These are phyloP conservation scores for Aphidoletes aphidimyza DNA, from an alignment of 2,888 invertebrate genomes.

Conservation along the genomic window DNA sequence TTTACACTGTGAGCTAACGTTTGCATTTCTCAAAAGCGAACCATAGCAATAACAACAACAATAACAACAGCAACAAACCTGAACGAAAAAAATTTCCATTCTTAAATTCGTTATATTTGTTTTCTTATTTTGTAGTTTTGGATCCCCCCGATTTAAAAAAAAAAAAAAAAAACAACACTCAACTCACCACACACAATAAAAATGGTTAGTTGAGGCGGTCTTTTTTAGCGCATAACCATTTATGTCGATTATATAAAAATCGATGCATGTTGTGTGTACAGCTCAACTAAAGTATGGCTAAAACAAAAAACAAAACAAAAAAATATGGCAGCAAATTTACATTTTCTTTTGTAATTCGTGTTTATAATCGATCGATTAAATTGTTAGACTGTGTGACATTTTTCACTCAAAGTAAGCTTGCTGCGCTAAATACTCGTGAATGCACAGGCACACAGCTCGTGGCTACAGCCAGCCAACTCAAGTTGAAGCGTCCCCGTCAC, in stretches of 20 bases:
- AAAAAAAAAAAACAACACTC: not conserved
- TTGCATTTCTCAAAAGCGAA: not conserved
- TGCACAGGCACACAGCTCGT: too few species aligned
- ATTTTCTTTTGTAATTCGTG: slow-evolving; percentile 27
- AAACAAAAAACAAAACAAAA: not conserved
- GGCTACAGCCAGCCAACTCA: too few species aligned
- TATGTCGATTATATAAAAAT: slow-evolving; percentile 44
- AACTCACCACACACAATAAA: not conserved
- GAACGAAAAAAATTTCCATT: too few species aligned
- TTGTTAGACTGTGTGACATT: slow-evolving; percentile 41
- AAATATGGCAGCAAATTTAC: slow-evolving; percentile 46
- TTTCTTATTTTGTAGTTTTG: not conserved
- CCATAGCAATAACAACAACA: not conserved
- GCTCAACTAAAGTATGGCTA: not conserved
- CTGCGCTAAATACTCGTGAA: too few species aligned
- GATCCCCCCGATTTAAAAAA: not conserved
- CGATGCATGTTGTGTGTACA: slow-evolving; percentile 23
- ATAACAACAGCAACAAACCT: not conserved
- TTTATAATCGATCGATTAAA: slow-evolving; percentile 51
- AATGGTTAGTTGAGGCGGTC: slow-evolving; percentile 10
- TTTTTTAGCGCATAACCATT: slow-evolving; percentile 40
- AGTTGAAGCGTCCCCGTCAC: not conserved
- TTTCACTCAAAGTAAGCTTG: not conserved
- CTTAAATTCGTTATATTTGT: not conserved
- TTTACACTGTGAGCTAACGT: not conserved